These are phyloP conservation scores for Amblyraja radiata DNA, from an alignment of 2,797 vertebrate species.

Conservation along the genomic window DNA sequence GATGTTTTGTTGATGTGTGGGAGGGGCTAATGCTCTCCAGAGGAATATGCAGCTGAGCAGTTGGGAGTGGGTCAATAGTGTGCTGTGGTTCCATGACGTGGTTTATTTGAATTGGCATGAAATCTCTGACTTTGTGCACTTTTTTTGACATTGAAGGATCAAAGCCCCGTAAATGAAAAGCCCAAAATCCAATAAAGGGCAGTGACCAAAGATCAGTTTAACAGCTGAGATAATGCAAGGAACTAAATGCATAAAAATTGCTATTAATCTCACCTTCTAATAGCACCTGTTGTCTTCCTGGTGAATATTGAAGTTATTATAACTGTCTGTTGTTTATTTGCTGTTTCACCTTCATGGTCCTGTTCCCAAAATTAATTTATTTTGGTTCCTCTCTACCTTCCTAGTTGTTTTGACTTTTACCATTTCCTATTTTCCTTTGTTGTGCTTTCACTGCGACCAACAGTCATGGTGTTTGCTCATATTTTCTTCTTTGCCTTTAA, in stretches of 20 bases:
- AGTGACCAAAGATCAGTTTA: neutral
- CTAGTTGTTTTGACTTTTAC: too few relatives aligned
- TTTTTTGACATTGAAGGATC: neutral
- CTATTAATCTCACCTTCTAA: too few relatives aligned
- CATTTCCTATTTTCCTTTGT: too few relatives aligned
- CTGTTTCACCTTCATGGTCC: too few relatives aligned
- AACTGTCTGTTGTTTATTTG: too few relatives aligned
- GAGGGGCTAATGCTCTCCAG: neutral
- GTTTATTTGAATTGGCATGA: neutral
- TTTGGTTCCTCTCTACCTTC: too few relatives aligned
- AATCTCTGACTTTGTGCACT: neutral
- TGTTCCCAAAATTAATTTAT: too few relatives aligned
- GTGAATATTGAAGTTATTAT: too few relatives aligned
- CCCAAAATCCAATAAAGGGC: neutral
- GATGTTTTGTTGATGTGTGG: neutral
- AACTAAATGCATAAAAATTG: neutral
- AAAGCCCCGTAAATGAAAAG: neutral
- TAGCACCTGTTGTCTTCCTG: too few relatives aligned
- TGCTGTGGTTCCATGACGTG: neutral
- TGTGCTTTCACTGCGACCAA: too few relatives aligned
- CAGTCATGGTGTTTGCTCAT: too few relatives aligned
- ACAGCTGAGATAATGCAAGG: neutral
- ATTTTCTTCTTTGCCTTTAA: too few relatives aligned
- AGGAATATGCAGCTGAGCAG: neutral
- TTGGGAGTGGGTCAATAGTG: neutral